Base-by-base conservation (phyloP, 2,113 vertebrate genomes). In the Erythrocercus mccallii region DNA sequence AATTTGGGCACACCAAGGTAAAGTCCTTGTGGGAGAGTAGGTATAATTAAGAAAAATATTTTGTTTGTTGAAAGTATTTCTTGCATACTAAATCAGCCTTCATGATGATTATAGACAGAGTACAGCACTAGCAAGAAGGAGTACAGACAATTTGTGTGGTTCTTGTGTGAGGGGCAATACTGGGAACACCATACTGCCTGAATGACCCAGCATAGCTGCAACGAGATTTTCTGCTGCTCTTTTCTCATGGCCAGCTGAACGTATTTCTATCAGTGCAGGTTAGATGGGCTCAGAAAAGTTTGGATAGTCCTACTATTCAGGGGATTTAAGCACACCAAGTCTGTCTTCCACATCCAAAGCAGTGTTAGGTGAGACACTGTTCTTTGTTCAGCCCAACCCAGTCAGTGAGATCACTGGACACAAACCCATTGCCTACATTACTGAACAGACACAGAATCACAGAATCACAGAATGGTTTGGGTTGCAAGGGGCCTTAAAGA, bases 1-100 rank as follows among this genome's bases (percentile, higher is more conserved):
- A 96, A 91, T 99, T 99, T 68, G 98, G 99, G 68, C 98, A 98
- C 94, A 98, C 98, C 23, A 99, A 99, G 98, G 98, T 99, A 95
- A 96, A 57, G 58, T 35, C n/a, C 33, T 45, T 54, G 19, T 35
- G 35, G 53, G 66, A 92, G 23, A 64, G 27, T 37, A 30, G 6
- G 12, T 72, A 35, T 33, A 84, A 66, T 25, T 60, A 72, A 60
- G 12, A 8, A 86, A 71, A 92, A 53, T 38, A 31, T 5, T 42
- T 16, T 40, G 16, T 48, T 82, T 4, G 0, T 57, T 80, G 10
- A 13, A 72, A 77, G 21, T 54, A 25, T 73, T 80, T 86, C 30
- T 77, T 81, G 38, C 21, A 8, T 18, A 14, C 13, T 33, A 82
- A 77, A 73, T 38, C 50, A 61, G 14, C 30, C 11, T 73, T 78